Conservation (phyloP, 2,113 vertebrate species). For the Sciurus niger region DNA sequence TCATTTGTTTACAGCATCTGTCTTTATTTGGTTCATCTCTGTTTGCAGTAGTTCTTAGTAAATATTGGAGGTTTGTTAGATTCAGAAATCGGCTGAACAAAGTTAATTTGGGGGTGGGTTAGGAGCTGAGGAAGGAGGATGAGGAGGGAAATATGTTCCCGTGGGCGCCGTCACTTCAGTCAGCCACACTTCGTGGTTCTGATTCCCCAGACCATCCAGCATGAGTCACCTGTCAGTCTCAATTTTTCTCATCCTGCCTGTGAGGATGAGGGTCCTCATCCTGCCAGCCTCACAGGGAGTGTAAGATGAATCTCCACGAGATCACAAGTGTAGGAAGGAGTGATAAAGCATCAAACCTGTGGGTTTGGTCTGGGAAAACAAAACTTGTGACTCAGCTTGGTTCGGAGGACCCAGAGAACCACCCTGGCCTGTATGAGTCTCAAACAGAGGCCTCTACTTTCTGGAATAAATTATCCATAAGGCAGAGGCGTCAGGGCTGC, state of each 20-base stretch:
- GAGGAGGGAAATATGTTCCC: not conserved
- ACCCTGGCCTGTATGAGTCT: slow-evolving; percentile 53
- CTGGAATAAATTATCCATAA: slow-evolving; percentile 81
- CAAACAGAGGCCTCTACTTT: slow-evolving; percentile 66
- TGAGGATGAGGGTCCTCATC: not conserved
- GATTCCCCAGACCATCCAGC: not conserved
- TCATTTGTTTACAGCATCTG: slow-evolving; percentile 5
- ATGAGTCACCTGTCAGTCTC: slow-evolving; percentile 62
- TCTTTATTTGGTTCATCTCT: slow-evolving; percentile 38
- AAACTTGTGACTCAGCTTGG: slow-evolving; percentile 60
- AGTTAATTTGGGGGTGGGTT: not conserved
- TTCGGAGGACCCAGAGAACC: slow-evolving; percentile 44
- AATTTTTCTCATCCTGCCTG: slow-evolving; percentile 59
- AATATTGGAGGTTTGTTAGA: not conserved
- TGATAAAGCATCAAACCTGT: slow-evolving; percentile 54
- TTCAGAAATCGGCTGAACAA: slow-evolving; percentile 1
- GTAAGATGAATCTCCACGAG: slow-evolving; percentile 62
- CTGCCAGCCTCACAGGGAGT: slow-evolving; percentile 1
- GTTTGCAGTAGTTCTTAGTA: slow-evolving; percentile 22
- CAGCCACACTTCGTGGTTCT: not conserved
- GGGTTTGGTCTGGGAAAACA: slow-evolving; percentile 72
- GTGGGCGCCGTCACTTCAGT: not conserved
- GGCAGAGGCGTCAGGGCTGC: slow-evolving; percentile 83
- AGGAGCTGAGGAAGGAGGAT: not conserved
- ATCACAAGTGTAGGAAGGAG: slow-evolving; percentile 60